These are phyloP conservation scores for Caenorhabditis angaria DNA, from an alignment of 2,888 invertebrate species.

Conservation along the genomic window DNA sequence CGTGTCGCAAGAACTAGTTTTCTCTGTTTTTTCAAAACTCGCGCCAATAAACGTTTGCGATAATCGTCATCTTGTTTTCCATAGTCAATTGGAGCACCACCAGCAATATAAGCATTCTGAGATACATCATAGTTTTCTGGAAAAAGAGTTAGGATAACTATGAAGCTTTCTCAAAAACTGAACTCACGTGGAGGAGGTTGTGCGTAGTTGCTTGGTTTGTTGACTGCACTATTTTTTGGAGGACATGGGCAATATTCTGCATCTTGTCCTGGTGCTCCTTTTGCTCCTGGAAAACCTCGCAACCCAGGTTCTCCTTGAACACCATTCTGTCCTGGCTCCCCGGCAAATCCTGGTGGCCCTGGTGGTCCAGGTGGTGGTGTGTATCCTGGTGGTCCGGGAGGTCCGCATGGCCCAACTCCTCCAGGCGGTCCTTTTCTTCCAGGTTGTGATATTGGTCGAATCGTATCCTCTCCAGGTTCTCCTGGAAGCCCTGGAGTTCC, in stretches of 20 bases:
- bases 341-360: conserved; percentile 30
- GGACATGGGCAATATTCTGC: conserved; percentile 49
- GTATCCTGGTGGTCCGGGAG: conserved; percentile 39
- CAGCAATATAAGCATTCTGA: conserved; percentile 24
- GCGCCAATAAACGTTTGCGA: conserved; percentile 25
- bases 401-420: conserved; percentile 24
- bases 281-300: conserved; percentile 28
- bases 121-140: conserved; percentile 20
- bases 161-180: not conserved
- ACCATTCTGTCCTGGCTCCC: conserved; percentile 28
- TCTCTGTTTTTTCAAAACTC: conserved; percentile 41
- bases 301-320: conserved; percentile 28
- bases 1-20: conserved; percentile 29
- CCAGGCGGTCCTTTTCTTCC: conserved; percentile 39
- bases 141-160: not conserved
- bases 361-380: conserved; percentile 45
- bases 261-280: conserved; percentile 39
- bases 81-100: not conserved
- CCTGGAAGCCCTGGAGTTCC: conserved; percentile 33
- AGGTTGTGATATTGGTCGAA: conserved; percentile 21
- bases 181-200: not conserved
- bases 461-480: conserved; percentile 28
- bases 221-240: conserved; percentile 20
- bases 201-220: not conserved
- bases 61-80: conserved; percentile 39